Conservation (phyloP, 2,888 invertebrate genomes). For the Herminia tarsipennalis region DNA sequence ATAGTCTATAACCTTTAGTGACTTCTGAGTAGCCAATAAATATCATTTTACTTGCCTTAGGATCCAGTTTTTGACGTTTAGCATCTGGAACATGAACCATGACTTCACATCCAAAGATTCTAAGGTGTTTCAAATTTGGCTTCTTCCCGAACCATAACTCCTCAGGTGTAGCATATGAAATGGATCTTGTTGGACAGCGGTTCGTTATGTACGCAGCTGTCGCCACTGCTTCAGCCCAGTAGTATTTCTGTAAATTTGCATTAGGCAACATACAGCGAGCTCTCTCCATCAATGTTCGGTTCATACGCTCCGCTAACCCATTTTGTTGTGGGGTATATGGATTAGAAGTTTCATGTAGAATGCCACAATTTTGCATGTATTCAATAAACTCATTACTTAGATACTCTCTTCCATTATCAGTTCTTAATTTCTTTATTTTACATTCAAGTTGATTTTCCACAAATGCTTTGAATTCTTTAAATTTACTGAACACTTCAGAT, state of each 20-base stretch:
- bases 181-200: background rate
- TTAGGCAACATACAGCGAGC: slow-evolving; percentile 15
- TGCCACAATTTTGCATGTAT: too few species aligned
- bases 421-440: too few species aligned
- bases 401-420: too few species aligned
- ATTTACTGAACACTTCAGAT: too few species aligned
- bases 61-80: slow-evolving; percentile 7
- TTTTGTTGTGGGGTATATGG: too few species aligned
- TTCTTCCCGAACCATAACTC: slow-evolving; percentile 1
- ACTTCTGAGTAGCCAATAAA: slow-evolving; percentile 9
- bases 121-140: slow-evolving; percentile 7
- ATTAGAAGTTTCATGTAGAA: too few species aligned
- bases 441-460: too few species aligned
- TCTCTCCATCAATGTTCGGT: too few species aligned
- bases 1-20: slow-evolving; percentile 8
- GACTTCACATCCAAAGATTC: slow-evolving; percentile 8
- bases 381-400: too few species aligned
- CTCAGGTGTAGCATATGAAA: slow-evolving; percentile 3
- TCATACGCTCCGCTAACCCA: too few species aligned
- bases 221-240: slow-evolving; percentile 20
- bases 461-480: too few species aligned
- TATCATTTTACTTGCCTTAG: slow-evolving; percentile 6
- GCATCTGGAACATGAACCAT: slow-evolving; percentile 12
- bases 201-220: too few species aligned
- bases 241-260: slow-evolving; percentile 9